These are phyloP conservation scores for Ciconia nigra DNA, from an alignment of 2,797 vertebrate species.

Conservation along the genomic window DNA sequence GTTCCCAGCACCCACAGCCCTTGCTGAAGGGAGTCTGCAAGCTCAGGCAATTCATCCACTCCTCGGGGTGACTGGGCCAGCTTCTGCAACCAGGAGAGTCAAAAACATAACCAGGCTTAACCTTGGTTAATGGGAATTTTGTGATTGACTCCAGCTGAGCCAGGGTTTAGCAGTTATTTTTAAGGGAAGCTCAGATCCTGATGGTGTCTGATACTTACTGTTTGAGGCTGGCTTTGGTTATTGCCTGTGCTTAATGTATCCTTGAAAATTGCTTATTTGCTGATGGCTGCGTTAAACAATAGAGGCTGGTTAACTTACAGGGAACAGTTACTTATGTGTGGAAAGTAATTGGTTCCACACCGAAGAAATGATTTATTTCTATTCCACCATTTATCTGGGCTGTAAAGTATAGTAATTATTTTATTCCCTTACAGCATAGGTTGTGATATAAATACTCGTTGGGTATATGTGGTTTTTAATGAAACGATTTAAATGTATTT, in stretches of 20 bases:
- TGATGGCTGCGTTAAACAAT: not conserved
- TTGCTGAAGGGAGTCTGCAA: not conserved
- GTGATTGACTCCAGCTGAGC: not conserved
- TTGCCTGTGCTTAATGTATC: not conserved
- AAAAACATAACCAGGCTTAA: not conserved
- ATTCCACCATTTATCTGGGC: not conserved
- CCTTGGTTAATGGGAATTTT: not conserved
- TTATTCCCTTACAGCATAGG: not conserved
- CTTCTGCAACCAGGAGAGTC: not conserved
- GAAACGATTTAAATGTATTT: not conserved
- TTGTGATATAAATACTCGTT: not conserved
- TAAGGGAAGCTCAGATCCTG: not conserved
- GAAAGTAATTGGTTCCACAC: not conserved
- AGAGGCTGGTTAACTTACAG: not conserved
- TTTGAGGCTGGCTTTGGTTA: not conserved
- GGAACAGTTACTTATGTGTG: not conserved
- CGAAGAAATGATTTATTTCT: not conserved
- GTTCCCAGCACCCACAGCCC: not conserved
- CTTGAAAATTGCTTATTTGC: not conserved
- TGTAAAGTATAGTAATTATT: not conserved
- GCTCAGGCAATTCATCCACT: not conserved
- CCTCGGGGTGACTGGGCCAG: rapidly evolving
- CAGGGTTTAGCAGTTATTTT: not conserved
- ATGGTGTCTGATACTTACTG: not conserved
- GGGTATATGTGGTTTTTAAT: not conserved